Evolutionary conservation across 1,140 invertebrate genomes (phyloP).

Genomic region (Hylaeus volcanicus): DNA sequence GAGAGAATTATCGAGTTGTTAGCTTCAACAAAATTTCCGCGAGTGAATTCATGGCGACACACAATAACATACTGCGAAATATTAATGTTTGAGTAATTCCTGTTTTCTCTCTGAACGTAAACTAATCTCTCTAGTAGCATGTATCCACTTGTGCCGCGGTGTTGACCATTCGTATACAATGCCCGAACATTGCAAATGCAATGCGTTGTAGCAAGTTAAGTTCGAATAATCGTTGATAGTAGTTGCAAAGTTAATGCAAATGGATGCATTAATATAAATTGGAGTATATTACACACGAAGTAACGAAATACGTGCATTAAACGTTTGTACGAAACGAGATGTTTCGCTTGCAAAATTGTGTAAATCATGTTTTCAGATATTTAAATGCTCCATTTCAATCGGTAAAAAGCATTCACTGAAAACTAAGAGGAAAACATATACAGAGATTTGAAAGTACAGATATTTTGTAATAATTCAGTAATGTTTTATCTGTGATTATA

Average conservation of each 20-base stretch:
- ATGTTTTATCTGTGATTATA: too few relatives aligned
- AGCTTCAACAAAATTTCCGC: not conserved
- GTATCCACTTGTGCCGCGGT: constrained; percentile 31
- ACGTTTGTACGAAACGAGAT: too few relatives aligned
- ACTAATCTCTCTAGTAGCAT: constrained; percentile 32
- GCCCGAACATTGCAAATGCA: constrained; percentile 7
- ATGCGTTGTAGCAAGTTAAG: constrained; percentile 17
- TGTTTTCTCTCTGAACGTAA: constrained; percentile 37
- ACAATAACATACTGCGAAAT: not conserved
- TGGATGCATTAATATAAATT: constrained; percentile 10
- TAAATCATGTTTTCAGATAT: too few relatives aligned
- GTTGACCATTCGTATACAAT: constrained; percentile 33
- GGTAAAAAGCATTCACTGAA: too few relatives aligned
- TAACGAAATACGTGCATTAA: not conserved
- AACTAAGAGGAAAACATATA: too few relatives aligned
- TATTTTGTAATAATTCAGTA: too few relatives aligned
- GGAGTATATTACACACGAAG: not conserved
- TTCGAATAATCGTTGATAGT: constrained; percentile 27
- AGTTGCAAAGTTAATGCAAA: constrained; percentile 7
- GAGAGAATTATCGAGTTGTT: too few relatives aligned
- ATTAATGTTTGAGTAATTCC: constrained; percentile 36
- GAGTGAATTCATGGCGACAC: too few relatives aligned
- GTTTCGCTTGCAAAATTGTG: too few relatives aligned
- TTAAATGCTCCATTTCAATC: too few relatives aligned
- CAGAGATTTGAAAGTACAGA: too few relatives aligned